Percentiles rank a stretch among this genome's conserved stretches.
Conservation (phyloP, 2,113 vertebrate species). For the Eonycteris spelaea region DNA sequence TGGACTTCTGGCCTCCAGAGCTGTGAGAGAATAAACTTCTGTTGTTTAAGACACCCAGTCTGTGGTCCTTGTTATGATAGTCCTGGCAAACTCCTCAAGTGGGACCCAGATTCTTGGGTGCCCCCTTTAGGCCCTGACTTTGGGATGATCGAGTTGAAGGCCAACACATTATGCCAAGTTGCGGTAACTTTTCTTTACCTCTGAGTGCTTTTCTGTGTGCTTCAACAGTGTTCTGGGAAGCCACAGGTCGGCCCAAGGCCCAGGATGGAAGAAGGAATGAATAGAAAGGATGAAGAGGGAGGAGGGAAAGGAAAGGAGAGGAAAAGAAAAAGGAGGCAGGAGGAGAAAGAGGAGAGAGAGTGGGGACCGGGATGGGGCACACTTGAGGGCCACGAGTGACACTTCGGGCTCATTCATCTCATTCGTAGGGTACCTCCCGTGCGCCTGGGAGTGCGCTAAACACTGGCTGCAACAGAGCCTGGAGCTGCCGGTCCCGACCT, state of each 20-base stretch:
- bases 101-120: background rate
- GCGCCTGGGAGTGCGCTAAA: background rate
- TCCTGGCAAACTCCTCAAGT: background rate
- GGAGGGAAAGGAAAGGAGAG: background rate
- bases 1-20: background rate
- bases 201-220: background rate
- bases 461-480: background rate
- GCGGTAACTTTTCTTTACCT: background rate
- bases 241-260: background rate
- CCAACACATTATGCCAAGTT: background rate
- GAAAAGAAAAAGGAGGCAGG: background rate
- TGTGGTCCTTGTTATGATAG: background rate
- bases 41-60: background rate
- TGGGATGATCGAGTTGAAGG: background rate
- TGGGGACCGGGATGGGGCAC: background rate
- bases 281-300: background rate
- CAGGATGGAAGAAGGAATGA: background rate
- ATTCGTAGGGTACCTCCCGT: fast-evolving
- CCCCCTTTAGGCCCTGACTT: background rate
- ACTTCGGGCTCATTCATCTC: background rate
- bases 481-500: fast-evolving
- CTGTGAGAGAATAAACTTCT: background rate
- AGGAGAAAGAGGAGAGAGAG: background rate
- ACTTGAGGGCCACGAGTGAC: no score
- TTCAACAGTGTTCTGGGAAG: background rate